Evolutionary conservation across 2,797 vertebrate species (phyloP).

Genomic region (Brachymystax lenok): DNA sequence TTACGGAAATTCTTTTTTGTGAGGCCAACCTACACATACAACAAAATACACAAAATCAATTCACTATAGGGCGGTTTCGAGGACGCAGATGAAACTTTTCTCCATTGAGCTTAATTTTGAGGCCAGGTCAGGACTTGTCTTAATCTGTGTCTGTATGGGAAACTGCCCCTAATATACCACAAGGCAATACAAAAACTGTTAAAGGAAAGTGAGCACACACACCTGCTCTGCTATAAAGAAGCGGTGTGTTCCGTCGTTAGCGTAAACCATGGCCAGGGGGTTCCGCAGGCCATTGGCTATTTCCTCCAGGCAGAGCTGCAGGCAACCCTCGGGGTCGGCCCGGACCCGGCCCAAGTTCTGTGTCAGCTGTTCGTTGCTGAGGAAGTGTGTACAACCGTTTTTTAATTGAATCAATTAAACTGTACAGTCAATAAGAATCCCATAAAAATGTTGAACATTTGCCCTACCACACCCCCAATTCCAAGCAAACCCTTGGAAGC

Average conservation of each 20-base stretch:
- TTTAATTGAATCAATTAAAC: too few species aligned
- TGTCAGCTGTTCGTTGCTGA: constrained; percentile 79
- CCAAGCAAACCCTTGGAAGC: too few species aligned
- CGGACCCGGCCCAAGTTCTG: constrained; percentile 84
- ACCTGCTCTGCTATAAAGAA: constrained; percentile 94
- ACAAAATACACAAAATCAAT: not conserved
- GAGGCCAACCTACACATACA: not conserved
- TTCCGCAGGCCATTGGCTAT: constrained; percentile 88
- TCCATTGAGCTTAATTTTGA: not conserved
- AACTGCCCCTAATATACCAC: not conserved
- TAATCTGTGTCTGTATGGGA: not conserved
- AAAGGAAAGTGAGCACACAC: constrained; percentile 70
- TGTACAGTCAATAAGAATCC: too few species aligned
- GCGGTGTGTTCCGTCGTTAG: constrained; percentile 89
- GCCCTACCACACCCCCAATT: too few species aligned
- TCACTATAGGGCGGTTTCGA: not conserved
- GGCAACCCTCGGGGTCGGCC: constrained; percentile 81
- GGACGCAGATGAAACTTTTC: too few species aligned
- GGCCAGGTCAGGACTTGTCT: not conserved
- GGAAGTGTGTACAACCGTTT: constrained; percentile 49
- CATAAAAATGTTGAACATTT: too few species aligned
- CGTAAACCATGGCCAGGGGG: constrained; percentile 92
- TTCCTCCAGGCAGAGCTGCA: constrained; percentile 91
- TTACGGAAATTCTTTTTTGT: not conserved
- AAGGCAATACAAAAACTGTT: not conserved